These are phyloP conservation scores for Tetropium fuscum DNA, from an alignment of 2,888 invertebrate genomes.

Conservation along the genomic window DNA sequence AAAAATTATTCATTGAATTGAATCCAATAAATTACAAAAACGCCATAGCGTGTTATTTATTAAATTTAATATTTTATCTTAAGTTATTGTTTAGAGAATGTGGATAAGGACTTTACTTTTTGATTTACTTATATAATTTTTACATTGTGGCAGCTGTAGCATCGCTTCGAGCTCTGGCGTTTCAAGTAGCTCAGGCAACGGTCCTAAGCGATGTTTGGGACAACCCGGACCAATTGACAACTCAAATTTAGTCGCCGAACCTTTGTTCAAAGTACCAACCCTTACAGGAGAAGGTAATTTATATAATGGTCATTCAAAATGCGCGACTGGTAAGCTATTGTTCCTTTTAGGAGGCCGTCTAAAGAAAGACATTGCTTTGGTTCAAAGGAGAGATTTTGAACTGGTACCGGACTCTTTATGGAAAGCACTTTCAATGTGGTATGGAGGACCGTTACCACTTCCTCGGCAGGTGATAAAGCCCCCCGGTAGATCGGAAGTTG, in stretches of 20 bases:
- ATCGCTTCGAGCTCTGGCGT: slow-evolving; percentile 74
- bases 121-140: too few relatives aligned
- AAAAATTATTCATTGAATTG: too few relatives aligned
- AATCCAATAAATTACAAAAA: too few relatives aligned
- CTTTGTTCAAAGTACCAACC: slow-evolving; percentile 74
- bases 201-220: slow-evolving; percentile 59
- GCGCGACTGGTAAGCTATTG: too few relatives aligned
- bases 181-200: slow-evolving; percentile 70
- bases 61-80: too few relatives aligned
- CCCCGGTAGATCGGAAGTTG: slow-evolving; percentile 73
- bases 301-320: neutral
- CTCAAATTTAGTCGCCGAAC: slow-evolving; percentile 74
- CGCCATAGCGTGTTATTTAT: too few relatives aligned
- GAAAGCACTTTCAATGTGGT: slow-evolving; percentile 88
- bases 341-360: slow-evolving; percentile 72
- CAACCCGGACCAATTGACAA: slow-evolving; percentile 84
- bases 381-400: slow-evolving; percentile 87
- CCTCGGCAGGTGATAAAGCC: slow-evolving; percentile 86
- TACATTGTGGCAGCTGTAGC: slow-evolving; percentile 61
- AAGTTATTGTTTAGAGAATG: too few relatives aligned
- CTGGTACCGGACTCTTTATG: slow-evolving; percentile 88
- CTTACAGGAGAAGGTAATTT: slow-evolving; percentile 84
- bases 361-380: slow-evolving; percentile 78
- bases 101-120: too few relatives aligned
- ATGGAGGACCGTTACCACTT: slow-evolving; percentile 80